A percentile compares a stretch with the other conserved stretches of the same genome.
Evolutionary conservation across 2,797 vertebrate species (phyloP).

Genomic region (Micropoecilia bifurca): DNA sequence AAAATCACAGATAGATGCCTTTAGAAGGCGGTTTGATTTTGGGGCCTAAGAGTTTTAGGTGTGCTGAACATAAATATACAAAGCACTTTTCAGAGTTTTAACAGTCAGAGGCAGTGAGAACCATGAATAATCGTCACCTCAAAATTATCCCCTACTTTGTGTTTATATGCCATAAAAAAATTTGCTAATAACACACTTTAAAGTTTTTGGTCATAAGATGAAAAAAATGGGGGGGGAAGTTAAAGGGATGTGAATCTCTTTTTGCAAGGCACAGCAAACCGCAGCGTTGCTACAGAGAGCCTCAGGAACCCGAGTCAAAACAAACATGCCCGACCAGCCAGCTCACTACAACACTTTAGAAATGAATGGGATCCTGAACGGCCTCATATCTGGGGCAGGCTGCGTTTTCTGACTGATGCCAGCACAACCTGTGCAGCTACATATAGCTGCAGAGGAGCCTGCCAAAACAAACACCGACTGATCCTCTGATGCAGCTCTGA

Average conservation of each 20-base stretch:
- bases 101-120: background rate
- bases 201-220: background rate
- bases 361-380: conserved; percentile 30
- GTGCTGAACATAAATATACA: background rate
- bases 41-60: too few species aligned
- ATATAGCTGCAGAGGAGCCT: conserved; percentile 39
- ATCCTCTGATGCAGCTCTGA: conserved; percentile 55
- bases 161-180: background rate
- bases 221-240: too few species aligned
- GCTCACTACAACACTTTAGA: conserved; percentile 41
- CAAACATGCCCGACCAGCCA: conserved; percentile 29
- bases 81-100: background rate
- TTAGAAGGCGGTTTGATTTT: background rate
- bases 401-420: conserved; percentile 41
- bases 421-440: conserved; percentile 37
- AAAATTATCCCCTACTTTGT: background rate
- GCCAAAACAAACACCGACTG: conserved; percentile 53
- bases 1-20: background rate
- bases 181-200: background rate
- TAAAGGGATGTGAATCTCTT: background rate
- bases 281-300: conserved; percentile 12
- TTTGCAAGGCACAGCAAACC: conserved; percentile 10
- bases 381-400: conserved; percentile 47
- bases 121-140: background rate
- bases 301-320: conserved; percentile 13